phyloP scores from a whole-genome alignment of 2,888 invertebrate genomes.

The Brenthis ino region DNA sequence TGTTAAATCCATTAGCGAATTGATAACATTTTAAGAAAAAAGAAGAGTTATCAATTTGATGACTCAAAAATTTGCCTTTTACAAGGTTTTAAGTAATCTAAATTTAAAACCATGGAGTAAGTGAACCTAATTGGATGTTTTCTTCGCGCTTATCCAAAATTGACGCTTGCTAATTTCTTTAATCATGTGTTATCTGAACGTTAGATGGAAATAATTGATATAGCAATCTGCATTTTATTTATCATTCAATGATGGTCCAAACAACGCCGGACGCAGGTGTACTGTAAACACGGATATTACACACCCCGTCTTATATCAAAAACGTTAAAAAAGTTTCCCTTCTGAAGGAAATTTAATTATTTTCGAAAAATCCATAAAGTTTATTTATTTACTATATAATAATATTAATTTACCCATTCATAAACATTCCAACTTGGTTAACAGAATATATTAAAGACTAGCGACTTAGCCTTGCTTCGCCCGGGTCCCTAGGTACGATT shows the following conservation, averaged over 20 bases:
- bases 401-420: background rate
- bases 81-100: background rate
- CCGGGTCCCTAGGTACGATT: no score
- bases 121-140: constrained; percentile 18
- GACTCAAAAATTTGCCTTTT: no score
- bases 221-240: constrained; percentile 52
- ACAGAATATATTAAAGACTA: no score
- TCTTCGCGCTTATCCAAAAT: constrained; percentile 18
- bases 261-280: constrained; percentile 77
- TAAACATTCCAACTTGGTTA: no score
- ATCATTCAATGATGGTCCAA: constrained; percentile 61
- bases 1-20: no score
- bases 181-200: constrained; percentile 33
- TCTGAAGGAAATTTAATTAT: constrained; percentile 39
- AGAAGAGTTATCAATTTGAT: no score
- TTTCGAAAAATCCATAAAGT: constrained; percentile 40
- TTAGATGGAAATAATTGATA: constrained; percentile 41
- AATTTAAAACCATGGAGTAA: constrained; percentile 1
- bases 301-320: constrained; percentile 57
- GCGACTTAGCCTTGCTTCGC: no score
- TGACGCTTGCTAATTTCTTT: constrained; percentile 22
- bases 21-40: no score
- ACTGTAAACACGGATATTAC: constrained; percentile 60
- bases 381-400: background rate
- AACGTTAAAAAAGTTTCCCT: constrained; percentile 45